phyloP scores from a whole-genome alignment of 2,113 vertebrate species.

The Spea multiplicata region DNA sequence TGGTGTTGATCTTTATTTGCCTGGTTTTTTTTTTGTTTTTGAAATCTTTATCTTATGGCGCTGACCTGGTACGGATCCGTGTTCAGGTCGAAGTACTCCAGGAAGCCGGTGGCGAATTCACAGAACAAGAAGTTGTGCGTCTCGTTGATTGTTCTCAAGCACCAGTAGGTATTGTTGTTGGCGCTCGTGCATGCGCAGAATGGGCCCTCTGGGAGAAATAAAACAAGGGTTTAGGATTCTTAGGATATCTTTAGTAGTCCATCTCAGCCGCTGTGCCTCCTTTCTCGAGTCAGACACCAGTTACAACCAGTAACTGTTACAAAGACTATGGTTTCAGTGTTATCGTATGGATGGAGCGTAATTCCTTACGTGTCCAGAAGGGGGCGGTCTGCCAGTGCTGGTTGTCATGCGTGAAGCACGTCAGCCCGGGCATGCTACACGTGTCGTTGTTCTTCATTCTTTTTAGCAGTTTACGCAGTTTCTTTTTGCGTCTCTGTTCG shows the following conservation, averaged over 20 bases:
- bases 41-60: not conserved
- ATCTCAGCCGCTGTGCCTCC: not conserved
- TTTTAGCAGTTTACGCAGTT: slow-evolving; percentile 90
- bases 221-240: not conserved
- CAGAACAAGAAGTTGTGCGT: slow-evolving; percentile 98
- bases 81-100: slow-evolving; percentile 96
- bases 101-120: slow-evolving; percentile 95
- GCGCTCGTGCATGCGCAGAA: slow-evolving; percentile 98
- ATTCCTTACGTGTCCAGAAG: slow-evolving; percentile 86
- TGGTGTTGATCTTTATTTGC: too few species aligned
- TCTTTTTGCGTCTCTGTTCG: slow-evolving; percentile 90
- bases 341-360: not conserved
- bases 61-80: slow-evolving; percentile 92
- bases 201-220: slow-evolving; percentile 80
- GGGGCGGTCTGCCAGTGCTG: slow-evolving; percentile 97
- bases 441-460: slow-evolving; percentile 92
- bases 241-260: too few species aligned
- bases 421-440: slow-evolving; percentile 95
- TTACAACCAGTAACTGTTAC: too few species aligned
- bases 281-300: not conserved
- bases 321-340: too few species aligned
- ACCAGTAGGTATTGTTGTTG: slow-evolving; percentile 98
- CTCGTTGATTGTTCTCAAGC: slow-evolving; percentile 92
- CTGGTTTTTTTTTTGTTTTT: too few species aligned
- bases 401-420: slow-evolving; percentile 98